Percentiles rank a stretch among this genome's conserved stretches.
Evolutionary conservation across 2,888 invertebrate species (phyloP).

Genomic region (Eubasilissa splendida): DNA sequence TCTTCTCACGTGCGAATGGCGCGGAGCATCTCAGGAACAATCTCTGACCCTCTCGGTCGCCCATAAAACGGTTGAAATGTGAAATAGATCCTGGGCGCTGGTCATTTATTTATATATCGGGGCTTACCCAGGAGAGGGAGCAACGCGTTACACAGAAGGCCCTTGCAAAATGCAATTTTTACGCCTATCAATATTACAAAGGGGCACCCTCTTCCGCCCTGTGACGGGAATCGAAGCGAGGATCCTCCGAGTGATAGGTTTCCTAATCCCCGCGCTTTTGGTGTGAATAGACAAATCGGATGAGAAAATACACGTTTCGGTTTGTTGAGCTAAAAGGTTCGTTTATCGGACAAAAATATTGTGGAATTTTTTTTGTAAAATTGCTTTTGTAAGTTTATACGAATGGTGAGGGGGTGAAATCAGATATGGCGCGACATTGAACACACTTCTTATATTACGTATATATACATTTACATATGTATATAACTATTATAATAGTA

Average conservation of each 20-base stretch:
- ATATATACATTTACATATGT: no score
- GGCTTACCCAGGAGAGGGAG: conserved; percentile 12
- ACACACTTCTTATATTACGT: no score
- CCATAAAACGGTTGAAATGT: conserved; percentile 57
- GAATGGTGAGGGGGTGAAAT: no score
- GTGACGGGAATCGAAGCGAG: conserved; percentile 15
- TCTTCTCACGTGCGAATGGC: conserved; percentile 40
- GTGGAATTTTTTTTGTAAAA: no score
- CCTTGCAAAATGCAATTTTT: conserved; percentile 57
- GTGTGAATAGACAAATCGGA: conserved; percentile 33
- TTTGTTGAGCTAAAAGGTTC: conserved; percentile 3
- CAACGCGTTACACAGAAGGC: conserved; percentile 2
- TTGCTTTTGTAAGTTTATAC: no score
- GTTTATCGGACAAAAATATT: no score
- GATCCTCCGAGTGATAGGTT: conserved; percentile 24
- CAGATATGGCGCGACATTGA: no score
- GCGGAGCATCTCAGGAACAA: conserved; percentile 47
- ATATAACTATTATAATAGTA: no score
- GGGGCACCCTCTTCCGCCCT: conserved; percentile 33
- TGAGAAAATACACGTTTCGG: conserved; percentile 14
- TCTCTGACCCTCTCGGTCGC: conserved; percentile 52
- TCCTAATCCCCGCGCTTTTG: background rate
- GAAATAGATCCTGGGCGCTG: conserved; percentile 57
- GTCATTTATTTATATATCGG: conserved; percentile 57
- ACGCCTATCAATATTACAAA: conserved; percentile 57